phyloP scores from a whole-genome alignment of 2,888 invertebrate species.

The Caenorhabditis wallacei region DNA sequence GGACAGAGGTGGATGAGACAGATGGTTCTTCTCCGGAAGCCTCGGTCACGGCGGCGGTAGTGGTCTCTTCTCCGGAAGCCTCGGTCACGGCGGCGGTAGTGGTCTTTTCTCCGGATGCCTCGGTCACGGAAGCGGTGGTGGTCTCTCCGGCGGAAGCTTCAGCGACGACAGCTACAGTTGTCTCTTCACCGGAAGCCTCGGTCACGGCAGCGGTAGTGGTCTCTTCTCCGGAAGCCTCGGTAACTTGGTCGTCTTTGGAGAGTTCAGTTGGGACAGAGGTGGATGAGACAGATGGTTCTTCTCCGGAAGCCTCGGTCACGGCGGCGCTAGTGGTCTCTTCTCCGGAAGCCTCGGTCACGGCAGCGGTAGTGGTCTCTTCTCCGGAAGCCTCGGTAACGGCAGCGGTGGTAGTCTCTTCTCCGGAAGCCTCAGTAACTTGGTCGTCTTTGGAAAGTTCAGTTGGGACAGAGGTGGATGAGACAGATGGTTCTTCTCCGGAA shows the following conservation, averaged over 20 bases:
- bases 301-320: conserved; percentile 38
- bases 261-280: background rate
- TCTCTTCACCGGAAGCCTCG: conserved; percentile 49
- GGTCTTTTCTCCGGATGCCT: conserved; percentile 37
- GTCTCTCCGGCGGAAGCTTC: conserved; percentile 7
- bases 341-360: conserved; percentile 45
- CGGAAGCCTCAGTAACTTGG: conserved; percentile 48
- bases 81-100: conserved; percentile 10
- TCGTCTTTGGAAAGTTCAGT: no score
- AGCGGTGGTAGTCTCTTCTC: conserved; percentile 37
- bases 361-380: conserved; percentile 41
- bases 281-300: conserved; percentile 28
- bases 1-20: no score
- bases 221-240: conserved; percentile 30
- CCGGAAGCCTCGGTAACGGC: conserved; percentile 32
- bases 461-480: no score
- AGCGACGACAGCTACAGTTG: conserved; percentile 9
- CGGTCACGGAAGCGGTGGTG: conserved; percentile 21
- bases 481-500: no score
- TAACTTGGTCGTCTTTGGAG: background rate
- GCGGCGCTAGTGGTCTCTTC: conserved; percentile 36
- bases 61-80: conserved; percentile 14
- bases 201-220: conserved; percentile 20
- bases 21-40: background rate
- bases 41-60: conserved; percentile 29